These are phyloP conservation scores for Pleuronectes platessa DNA, from an alignment of 2,113 vertebrate species.

Conservation along the genomic window DNA sequence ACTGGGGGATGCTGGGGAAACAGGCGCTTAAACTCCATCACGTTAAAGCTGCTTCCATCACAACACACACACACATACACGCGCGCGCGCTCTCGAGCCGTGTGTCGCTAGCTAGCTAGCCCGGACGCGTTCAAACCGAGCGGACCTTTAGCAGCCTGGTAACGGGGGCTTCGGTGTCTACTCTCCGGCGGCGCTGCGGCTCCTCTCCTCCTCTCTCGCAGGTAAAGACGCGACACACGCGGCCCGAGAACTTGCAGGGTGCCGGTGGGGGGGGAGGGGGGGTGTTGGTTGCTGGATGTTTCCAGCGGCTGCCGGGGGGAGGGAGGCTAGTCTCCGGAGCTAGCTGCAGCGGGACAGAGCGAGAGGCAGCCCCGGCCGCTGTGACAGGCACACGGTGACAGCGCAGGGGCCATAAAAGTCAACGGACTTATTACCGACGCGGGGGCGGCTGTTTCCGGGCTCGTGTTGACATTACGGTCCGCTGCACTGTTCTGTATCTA, in stretches of 20 bases:
- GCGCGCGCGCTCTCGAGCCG: slow-evolving; percentile 29
- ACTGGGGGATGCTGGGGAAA: slow-evolving; percentile 1
- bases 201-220: not conserved
- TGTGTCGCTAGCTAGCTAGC: slow-evolving; percentile 55
- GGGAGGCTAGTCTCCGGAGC: slow-evolving; percentile 57
- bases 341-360: slow-evolving; percentile 73
- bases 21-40: slow-evolving; percentile 50
- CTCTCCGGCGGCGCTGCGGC: not conserved
- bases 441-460: not conserved
- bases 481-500: not conserved
- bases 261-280: not conserved
- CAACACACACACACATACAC: not conserved
- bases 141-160: slow-evolving; percentile 1
- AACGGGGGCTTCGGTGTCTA: not conserved
- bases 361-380: slow-evolving; percentile 44
- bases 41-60: slow-evolving; percentile 27
- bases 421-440: not conserved
- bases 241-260: slow-evolving; percentile 26
- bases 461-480: not conserved
- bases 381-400: slow-evolving; percentile 19
- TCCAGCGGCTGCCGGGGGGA: slow-evolving; percentile 23
- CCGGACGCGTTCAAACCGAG: slow-evolving; percentile 38
- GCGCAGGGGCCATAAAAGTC: slow-evolving; percentile 49
- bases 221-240: not conserved
- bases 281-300: slow-evolving; percentile 15